Evolutionary conservation across 2,113 vertebrate species (phyloP), one percentile per base, ranked within the genome.

Genomic region (Aspidoscelis tigris): DNA sequence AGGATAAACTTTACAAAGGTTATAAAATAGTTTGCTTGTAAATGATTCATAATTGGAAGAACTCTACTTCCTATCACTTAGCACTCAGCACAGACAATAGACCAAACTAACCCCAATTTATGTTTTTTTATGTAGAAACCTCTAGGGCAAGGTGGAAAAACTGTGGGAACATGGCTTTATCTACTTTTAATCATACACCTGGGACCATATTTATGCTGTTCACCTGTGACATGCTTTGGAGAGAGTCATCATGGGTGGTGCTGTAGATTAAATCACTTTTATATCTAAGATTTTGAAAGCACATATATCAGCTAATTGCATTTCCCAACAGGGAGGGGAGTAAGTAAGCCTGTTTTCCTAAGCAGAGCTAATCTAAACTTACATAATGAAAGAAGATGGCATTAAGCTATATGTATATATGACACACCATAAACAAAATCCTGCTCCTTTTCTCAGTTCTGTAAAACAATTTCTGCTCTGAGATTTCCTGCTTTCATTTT

Each of bases 171-270:
- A 43, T 77, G 50, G 70, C 50, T 58, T 39, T 41, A 58, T 58
- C 50, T 61, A 21, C 14, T 7, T 26, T 41, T 41, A 69, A 70
- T 26, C 47, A 47, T 33, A n/a, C 50, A 58, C 65, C 22, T 53
- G 20, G 64, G 89, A 87, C 87, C 85, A 24, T 83, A 87, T 92
- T 86, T 89, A 88, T 86, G 88, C 75, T 88, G 78, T 5, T 0
- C 58, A 44, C 80, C 0, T 0, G 75, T 88, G 84, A 66, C 84
- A 89, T 64, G 12, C 43, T 79, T n/a, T 86, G 70, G 14, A 76
- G 50, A 87, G 88, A 91, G 39, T 89, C 86, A 82, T 93, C 90
- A 89, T 76, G n/a, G 68, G 47, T 85, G 84, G 43, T 76, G 55
- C 93, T 89, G 68, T 43, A 84, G 71, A 85, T 76, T 61, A 80